Conservation (phyloP, 2,797 vertebrate species). For the Heterohyrax brucei region DNA sequence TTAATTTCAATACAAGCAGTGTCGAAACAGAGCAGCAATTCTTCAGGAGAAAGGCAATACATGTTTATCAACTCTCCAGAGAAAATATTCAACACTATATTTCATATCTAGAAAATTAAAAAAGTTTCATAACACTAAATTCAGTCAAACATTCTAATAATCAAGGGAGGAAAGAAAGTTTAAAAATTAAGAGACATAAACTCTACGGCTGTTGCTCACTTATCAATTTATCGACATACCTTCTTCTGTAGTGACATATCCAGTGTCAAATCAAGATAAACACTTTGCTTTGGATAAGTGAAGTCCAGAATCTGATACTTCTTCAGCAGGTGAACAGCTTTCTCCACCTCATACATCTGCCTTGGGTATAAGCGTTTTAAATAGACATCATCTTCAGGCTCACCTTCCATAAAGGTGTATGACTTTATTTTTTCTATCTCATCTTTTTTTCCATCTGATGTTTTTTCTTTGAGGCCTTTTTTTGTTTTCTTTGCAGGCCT, state of each 20-base stretch:
- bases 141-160: conserved; percentile 60
- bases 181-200: conserved; percentile 61
- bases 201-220: background rate
- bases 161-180: conserved; percentile 16
- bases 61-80: background rate
- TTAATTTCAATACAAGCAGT: conserved; percentile 41
- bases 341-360: conserved; percentile 85
- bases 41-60: background rate
- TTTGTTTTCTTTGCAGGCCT: conserved; percentile 89
- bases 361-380: conserved; percentile 92
- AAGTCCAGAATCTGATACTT: conserved; percentile 95
- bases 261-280: conserved; percentile 94
- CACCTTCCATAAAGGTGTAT: conserved; percentile 86
- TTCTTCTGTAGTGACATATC: conserved; percentile 96
- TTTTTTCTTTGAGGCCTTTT: conserved; percentile 74
- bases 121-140: conserved; percentile 44
- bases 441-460: conserved; percentile 56
- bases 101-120: conserved; percentile 47
- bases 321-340: conserved; percentile 94
- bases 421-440: conserved; percentile 88
- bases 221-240: conserved; percentile 89
- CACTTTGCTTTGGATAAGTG: conserved; percentile 91
- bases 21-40: conserved; percentile 29
- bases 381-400: conserved; percentile 96
- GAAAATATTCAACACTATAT: background rate